Evolutionary conservation across 1,140 invertebrate species (phyloP).

Genomic region (Hestina assimilis): DNA sequence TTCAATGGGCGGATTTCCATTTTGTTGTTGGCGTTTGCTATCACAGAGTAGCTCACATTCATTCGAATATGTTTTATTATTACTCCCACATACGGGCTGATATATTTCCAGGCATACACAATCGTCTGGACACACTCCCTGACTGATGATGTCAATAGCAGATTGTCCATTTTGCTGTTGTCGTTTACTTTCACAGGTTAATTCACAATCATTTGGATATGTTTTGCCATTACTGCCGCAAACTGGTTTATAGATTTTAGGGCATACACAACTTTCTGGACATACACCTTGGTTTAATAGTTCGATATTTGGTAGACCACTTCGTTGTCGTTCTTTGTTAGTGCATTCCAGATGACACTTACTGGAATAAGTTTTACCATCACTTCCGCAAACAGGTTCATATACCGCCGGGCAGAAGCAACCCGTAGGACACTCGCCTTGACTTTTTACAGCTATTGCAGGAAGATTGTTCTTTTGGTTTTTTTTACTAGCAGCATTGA

Average conservation of each 20-base stretch:
- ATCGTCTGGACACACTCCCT: slow-evolving; percentile 18
- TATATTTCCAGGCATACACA: slow-evolving; percentile 20
- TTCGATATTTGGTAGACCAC: too few relatives aligned
- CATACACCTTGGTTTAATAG: slow-evolving; percentile 26
- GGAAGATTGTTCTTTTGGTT: too few relatives aligned
- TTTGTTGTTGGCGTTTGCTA: background rate
- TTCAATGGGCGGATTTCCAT: slow-evolving; percentile 1
- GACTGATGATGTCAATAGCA: slow-evolving; percentile 16
- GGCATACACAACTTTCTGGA: slow-evolving; percentile 9
- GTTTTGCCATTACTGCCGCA: slow-evolving; percentile 37
- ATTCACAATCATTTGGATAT: slow-evolving; percentile 47
- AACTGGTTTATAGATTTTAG: slow-evolving; percentile 16
- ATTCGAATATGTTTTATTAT: slow-evolving; percentile 53
- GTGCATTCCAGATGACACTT: too few relatives aligned
- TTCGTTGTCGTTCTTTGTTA: too few relatives aligned
- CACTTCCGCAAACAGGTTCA: too few relatives aligned
- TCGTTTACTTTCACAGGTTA: slow-evolving; percentile 16
- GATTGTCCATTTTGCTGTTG: slow-evolving; percentile 4
- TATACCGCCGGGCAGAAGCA: too few relatives aligned
- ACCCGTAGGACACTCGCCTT: too few relatives aligned
- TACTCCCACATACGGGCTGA: slow-evolving; percentile 20
- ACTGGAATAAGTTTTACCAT: too few relatives aligned
- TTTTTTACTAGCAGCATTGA: too few relatives aligned
- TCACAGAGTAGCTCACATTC: slow-evolving; percentile 35
- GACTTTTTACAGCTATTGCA: too few relatives aligned